phyloP scores from a whole-genome alignment of 1,140 invertebrate species.

The Lepidurus apus region DNA sequence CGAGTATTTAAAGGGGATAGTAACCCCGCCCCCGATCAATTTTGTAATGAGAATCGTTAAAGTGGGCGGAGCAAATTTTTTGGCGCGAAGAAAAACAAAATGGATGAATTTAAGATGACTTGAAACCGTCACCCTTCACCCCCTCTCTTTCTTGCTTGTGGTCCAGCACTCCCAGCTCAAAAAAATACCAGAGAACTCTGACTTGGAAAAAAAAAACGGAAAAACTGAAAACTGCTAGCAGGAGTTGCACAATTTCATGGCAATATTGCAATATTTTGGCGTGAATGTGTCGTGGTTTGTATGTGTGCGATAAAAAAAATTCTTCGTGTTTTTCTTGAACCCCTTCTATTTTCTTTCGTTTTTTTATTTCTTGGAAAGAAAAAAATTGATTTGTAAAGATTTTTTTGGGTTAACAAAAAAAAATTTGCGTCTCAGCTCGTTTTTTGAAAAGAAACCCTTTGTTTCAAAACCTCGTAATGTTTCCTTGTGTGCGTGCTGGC shows the following conservation, averaged over 20 bases:
- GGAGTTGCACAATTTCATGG: constrained; percentile 13
- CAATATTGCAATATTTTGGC: constrained; percentile 19
- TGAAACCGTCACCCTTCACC: background rate
- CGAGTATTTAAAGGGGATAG: too few relatives aligned
- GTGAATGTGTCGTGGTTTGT: constrained; percentile 3
- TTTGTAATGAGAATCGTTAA: too few relatives aligned
- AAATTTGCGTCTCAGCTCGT: background rate
- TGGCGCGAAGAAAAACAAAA: too few relatives aligned
- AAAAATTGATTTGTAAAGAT: too few relatives aligned
- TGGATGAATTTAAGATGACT: background rate
- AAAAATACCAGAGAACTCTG: background rate
- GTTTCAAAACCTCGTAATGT: background rate
- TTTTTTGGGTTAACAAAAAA: too few relatives aligned
- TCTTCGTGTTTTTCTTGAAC: background rate
- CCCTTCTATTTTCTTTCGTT: background rate
- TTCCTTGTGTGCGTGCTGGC: background rate
- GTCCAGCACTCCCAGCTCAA: constrained; percentile 16
- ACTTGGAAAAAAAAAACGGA: background rate
- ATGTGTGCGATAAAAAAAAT: constrained; percentile 3
- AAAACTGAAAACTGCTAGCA: background rate
- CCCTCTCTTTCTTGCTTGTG: background rate
- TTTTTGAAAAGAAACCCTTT: background rate
- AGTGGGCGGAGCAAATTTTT: too few relatives aligned
- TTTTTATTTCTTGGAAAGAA: background rate
- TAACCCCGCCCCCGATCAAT: too few relatives aligned